Evolutionary conservation across 2,888 invertebrate species (phyloP), one percentile per base, ranked within the genome.

Genomic region (Agrypnus murinus): DNA sequence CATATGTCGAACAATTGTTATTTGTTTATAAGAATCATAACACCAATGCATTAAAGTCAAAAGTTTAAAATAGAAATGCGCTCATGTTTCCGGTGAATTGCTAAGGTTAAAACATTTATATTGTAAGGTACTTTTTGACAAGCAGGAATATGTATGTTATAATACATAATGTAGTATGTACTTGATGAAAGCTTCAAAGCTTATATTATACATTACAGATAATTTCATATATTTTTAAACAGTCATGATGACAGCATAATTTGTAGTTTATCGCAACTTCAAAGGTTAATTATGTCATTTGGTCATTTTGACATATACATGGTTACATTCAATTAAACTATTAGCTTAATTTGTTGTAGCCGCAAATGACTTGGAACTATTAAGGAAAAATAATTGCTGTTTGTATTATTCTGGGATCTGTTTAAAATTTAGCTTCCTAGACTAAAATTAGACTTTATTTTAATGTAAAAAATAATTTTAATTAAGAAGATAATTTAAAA

Each of bases 251-350:
- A 58, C 58, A 43, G 19, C 6, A 43, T 14, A 14, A 58, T 40
- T 58, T 43, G 19, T 43, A 8, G n/a, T n/a, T 19, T 31, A 17
- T 40, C 43, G 40, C 14, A 31, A 40, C 19, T 19, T 10, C 14
- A 31, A 36, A 40, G 25, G 58, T 25, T 58, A 43, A 58, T 58
- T 58, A 43, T 58, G 43, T 43, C 43, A 55, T 55, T 55, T 15
- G 14, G 34, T 46, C 46, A 53, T 53, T 53, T 25, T 53, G 19
- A 9, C 53, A 14, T 53, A 14, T 53, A 15, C 17, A 17, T 36
- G 55, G 3, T 55, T 36, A 15, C 36, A 17, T 34, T 10, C 55
- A 55, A 55, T 55, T 36, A 55, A 36, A 55, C 8, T 53, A 48
- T 48, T 25, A 48, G 19, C n/a, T 19, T 48, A 48, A 48, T 48